Percentiles rank a stretch among this genome's conserved stretches.
phyloP scores from a whole-genome alignment of 2,797 vertebrate genomes.

The Aphelocoma californica region DNA sequence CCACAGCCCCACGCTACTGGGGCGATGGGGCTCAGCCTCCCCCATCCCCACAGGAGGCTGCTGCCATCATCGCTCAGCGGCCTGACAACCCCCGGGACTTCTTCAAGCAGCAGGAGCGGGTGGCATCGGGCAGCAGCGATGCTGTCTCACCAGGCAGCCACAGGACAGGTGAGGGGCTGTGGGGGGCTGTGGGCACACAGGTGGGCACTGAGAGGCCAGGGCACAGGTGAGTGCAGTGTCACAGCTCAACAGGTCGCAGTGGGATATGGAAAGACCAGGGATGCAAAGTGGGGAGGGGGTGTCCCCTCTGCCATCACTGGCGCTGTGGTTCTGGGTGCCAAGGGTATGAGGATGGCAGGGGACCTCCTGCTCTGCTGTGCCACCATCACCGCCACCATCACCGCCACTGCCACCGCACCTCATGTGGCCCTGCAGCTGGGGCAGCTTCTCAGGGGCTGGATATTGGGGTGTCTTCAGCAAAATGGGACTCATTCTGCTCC shows the following conservation, averaged over 20 bases:
- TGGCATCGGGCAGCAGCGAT: constrained; percentile 82
- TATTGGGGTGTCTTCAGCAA: background rate
- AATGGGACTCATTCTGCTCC: background rate
- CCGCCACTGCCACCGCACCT: background rate
- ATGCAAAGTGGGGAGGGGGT: background rate
- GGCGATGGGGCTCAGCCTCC: background rate
- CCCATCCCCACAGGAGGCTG: constrained; percentile 83
- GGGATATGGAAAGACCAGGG: background rate
- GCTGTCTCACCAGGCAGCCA: constrained; percentile 82
- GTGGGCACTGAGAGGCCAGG: background rate
- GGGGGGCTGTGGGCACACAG: background rate
- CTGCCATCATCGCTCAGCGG: constrained; percentile 94
- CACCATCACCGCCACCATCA: background rate
- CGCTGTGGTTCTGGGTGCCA: background rate
- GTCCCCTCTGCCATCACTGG: background rate
- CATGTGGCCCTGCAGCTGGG: background rate
- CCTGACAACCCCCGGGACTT: constrained; percentile 94
- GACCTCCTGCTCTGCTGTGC: background rate
- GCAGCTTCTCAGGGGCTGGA: background rate
- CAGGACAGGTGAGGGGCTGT: constrained; percentile 81
- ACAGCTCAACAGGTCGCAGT: background rate
- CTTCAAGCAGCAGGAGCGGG: constrained; percentile 93
- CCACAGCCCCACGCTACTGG: accelerated
- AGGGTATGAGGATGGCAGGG: background rate
- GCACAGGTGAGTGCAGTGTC: background rate